These are phyloP conservation scores for Galaxias olidus DNA, from an alignment of 2,797 vertebrate genomes.

Conservation along the genomic window DNA sequence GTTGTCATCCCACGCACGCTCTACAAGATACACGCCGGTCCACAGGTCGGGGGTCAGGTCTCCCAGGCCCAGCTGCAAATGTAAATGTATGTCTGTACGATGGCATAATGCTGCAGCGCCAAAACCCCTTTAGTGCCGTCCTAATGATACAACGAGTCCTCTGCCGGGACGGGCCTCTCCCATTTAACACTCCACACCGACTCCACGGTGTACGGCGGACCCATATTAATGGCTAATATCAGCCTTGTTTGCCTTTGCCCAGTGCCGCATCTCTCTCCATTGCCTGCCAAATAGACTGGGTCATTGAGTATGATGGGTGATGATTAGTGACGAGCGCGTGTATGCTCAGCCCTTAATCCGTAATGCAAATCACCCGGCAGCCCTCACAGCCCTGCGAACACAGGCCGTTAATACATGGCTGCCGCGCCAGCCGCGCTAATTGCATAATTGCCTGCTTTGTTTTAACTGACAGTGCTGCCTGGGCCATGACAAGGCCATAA, in stretches of 20 bases:
- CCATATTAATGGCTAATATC: constrained; percentile 29
- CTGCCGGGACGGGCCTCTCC: constrained; percentile 18
- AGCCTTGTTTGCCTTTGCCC: constrained; percentile 7
- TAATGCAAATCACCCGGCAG: constrained; percentile 54
- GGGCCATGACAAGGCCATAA: constrained; percentile 85
- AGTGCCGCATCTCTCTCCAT: constrained; percentile 10
- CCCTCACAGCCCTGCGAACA: constrained; percentile 16
- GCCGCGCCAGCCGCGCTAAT: constrained; percentile 77
- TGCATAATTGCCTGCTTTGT: constrained; percentile 79
- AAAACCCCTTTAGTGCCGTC: not conserved
- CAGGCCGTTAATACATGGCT: constrained; percentile 64
- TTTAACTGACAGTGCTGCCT: constrained; percentile 83
- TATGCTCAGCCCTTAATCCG: constrained; percentile 59
- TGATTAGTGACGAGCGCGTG: constrained; percentile 61
- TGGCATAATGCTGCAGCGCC: constrained; percentile 8
- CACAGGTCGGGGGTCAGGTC: not conserved
- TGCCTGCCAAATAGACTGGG: constrained; percentile 37
- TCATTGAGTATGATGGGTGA: constrained; percentile 57
- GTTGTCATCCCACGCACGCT: constrained; percentile 20
- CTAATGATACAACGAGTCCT: not conserved
- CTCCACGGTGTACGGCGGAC: not conserved
- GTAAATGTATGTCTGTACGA: constrained; percentile 9
- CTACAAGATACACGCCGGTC: not conserved
- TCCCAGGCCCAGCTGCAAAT: constrained; percentile 16
- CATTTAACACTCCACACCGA: constrained; percentile 18